Base-by-base conservation (phyloP, 2,113 vertebrate species). In the Callipepla californica region DNA sequence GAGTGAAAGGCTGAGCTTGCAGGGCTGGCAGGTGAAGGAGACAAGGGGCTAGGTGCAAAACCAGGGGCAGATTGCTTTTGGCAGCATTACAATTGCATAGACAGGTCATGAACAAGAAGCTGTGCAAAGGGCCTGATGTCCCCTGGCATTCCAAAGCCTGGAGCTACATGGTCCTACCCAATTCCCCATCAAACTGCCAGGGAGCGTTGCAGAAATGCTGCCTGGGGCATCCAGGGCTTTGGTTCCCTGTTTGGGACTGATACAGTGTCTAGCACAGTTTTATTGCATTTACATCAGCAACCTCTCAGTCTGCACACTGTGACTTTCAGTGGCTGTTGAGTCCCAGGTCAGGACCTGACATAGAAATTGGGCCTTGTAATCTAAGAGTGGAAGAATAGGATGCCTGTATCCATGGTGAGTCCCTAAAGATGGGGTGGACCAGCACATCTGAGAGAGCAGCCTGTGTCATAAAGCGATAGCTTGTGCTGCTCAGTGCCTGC, bases 1-100 rank as follows among this genome's bases (percentile, higher is more conserved):
- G 44, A 63, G 47, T 0, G 22, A 59, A 36, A 34, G 51, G 47
- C 77, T 91, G 80, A 58, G 47, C 63, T 22, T 5, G 50, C 69
- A 34, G 63, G 25, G 6, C 65, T 17, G 84, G 88, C 90, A 82
- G 91, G 77, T 63, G 93, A 80, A 32, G 76, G 40, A 74, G n/a
- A 10, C 1, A 1, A 50, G 69, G 45, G 58, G 45, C 20, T 77
- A 55, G 36, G 65, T 53, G 85, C 74, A 42, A 70, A 47, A 11
- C 5, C 9, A 44, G 45, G 73, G 72, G 15, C 16, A 51, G 51
- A 65, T 47, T 74, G 61, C 70, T 13, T 8, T 1, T 34, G 69
- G 66, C 42, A 20, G 25, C 15, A 0, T 67, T 81, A 61, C 80
- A 62, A 17, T 62, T 55, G 47, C 14, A 12, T 13, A 2, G 30